These are phyloP conservation scores for Novumbra hubbsi DNA, from an alignment of 2,797 vertebrate species.

Conservation along the genomic window DNA sequence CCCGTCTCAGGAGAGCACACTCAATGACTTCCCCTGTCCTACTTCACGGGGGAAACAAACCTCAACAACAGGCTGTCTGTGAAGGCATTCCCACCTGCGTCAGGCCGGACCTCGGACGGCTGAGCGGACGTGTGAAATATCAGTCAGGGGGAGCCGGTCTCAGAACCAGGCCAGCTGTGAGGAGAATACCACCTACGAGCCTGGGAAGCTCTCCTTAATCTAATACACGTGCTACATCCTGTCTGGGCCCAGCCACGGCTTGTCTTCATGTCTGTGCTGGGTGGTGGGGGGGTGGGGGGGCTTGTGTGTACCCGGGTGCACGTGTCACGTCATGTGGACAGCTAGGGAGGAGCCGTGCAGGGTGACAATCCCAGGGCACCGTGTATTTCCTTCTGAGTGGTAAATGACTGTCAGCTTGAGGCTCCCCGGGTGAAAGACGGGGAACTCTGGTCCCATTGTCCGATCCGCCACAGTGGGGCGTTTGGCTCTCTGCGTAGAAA, in stretches of 20 bases:
- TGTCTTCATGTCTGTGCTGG: slow-evolving; percentile 36
- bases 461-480: slow-evolving; percentile 7
- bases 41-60: slow-evolving; percentile 31
- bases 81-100: slow-evolving; percentile 73
- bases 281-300: slow-evolving; percentile 13
- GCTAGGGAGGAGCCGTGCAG: slow-evolving; percentile 43
- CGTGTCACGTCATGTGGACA: slow-evolving; percentile 44
- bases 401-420: slow-evolving; percentile 37
- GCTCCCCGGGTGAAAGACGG: slow-evolving; percentile 10
- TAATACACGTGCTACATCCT: slow-evolving; percentile 76
- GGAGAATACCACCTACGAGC: slow-evolving; percentile 67
- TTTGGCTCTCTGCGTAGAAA: not conserved
- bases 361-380: slow-evolving; percentile 31
- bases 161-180: slow-evolving; percentile 65
- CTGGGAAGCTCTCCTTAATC: slow-evolving; percentile 65
- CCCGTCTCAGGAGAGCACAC: slow-evolving; percentile 14
- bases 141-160: slow-evolving; percentile 47
- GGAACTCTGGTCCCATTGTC: not conserved
- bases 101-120: slow-evolving; percentile 3
- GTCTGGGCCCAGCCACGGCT: slow-evolving; percentile 53
- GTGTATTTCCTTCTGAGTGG: slow-evolving; percentile 43
- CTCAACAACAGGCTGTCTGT: slow-evolving; percentile 57
- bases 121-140: slow-evolving; percentile 70
- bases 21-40: slow-evolving; percentile 67
- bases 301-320: slow-evolving; percentile 1